These are phyloP conservation scores for Galago senegalensis DNA, from an alignment of 2,797 vertebrate species.

Conservation along the genomic window DNA sequence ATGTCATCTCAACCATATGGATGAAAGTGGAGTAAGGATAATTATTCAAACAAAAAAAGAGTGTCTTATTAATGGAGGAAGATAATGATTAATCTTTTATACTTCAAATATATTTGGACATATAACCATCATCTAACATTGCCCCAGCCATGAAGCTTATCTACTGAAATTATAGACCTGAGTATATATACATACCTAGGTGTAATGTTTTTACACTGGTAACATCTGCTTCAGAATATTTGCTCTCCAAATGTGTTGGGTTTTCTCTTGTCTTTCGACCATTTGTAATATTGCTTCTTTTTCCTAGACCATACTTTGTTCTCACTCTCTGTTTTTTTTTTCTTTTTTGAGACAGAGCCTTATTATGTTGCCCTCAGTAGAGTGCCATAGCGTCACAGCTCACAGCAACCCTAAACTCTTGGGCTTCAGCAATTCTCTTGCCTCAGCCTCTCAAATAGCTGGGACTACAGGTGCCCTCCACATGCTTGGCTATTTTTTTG, in stretches of 20 bases:
- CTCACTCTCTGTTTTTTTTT: not conserved
- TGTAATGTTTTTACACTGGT: not conserved
- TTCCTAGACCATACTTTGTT: not conserved
- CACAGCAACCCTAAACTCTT: too few species aligned
- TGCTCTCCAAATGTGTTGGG: not conserved
- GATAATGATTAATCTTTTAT: not conserved
- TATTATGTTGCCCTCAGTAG: too few species aligned
- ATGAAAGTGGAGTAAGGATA: not conserved
- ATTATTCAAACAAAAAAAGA: slow-evolving; percentile 49
- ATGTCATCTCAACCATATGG: not conserved
- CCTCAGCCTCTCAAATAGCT: too few species aligned
- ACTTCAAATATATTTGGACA: not conserved
- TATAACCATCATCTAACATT: not conserved
- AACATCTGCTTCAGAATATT: not conserved
- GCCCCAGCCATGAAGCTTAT: not conserved
- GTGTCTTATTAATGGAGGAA: not conserved
- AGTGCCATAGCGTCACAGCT: too few species aligned
- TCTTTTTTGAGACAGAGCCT: too few species aligned
- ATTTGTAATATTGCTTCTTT: not conserved
- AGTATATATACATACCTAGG: not conserved
- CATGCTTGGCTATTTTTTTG: too few species aligned
- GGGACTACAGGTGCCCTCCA: too few species aligned
- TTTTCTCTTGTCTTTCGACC: not conserved
- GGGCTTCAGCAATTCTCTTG: too few species aligned
- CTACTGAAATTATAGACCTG: not conserved